A percentile compares a stretch with the other conserved stretches of the same genome.
phyloP scores from a whole-genome alignment of 2,888 invertebrate species.

The Coelopa pilipes region DNA sequence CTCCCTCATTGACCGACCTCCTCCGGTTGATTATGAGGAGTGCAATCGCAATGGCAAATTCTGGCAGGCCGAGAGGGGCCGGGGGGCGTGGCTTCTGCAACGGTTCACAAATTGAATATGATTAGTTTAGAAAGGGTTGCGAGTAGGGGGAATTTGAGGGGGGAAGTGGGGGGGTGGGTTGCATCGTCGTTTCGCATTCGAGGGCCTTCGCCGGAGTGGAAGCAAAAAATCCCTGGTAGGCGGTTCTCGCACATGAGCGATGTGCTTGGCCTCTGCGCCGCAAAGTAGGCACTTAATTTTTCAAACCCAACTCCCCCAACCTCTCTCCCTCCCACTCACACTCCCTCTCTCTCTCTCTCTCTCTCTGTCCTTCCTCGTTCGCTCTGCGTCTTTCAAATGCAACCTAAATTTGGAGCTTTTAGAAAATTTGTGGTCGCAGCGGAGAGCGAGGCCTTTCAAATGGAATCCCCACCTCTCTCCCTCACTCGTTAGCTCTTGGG shows the following conservation, averaged over 20 bases:
- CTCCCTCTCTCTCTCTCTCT: conserved; percentile 37
- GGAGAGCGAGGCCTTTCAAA: neutral
- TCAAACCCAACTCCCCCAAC: conserved; percentile 15
- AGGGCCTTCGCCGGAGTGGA: neutral
- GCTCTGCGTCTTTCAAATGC: neutral
- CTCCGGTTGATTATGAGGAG: neutral
- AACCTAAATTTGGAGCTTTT: conserved; percentile 9
- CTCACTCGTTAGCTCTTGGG: neutral
- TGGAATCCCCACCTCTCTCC: neutral
- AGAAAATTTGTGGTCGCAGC: conserved; percentile 28
- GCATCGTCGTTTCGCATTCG: neutral
- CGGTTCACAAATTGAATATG: conserved; percentile 24
- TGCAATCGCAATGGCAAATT: neutral
- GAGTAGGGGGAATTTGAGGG: neutral
- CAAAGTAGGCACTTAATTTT: conserved; percentile 32
- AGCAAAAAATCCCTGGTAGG: conserved; percentile 7
- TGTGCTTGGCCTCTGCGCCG: conserved; percentile 14
- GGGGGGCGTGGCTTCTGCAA: conserved; percentile 14
- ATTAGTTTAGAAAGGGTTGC: neutral
- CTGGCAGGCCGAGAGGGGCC: neutral
- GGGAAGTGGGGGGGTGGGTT: neutral
- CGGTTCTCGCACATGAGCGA: neutral
- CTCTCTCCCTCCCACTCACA: conserved; percentile 40
- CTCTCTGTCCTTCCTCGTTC: conserved; percentile 39
- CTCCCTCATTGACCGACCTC: too few relatives aligned